phyloP scores from a whole-genome alignment of 2,888 invertebrate species.

The Drosophila melanosoma region DNA sequence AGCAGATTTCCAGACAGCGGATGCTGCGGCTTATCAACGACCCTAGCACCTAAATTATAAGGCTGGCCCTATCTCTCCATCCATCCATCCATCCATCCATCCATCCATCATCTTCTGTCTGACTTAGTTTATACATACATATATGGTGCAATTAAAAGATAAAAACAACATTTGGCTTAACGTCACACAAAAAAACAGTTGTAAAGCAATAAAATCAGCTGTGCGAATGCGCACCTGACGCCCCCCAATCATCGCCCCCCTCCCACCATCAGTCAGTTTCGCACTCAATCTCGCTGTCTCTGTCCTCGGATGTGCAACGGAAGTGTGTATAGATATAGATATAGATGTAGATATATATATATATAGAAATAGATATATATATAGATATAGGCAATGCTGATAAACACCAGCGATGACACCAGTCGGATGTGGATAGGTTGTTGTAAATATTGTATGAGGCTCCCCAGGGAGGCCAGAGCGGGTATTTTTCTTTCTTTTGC shows the following conservation, averaged over 20 bases:
- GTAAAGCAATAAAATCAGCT: constrained; percentile 66
- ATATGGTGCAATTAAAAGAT: constrained; percentile 55
- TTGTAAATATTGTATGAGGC: constrained; percentile 4
- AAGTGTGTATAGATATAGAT: constrained; percentile 74
- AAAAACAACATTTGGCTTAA: neutral
- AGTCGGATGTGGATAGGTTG: neutral
- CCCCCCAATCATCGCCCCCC: constrained; percentile 25
- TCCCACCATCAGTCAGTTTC: neutral
- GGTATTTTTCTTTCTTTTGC: neutral
- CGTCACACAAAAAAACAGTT: constrained; percentile 47
- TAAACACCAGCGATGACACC: constrained; percentile 18
- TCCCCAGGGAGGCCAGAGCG: constrained; percentile 8
- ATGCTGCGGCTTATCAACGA: constrained; percentile 71
- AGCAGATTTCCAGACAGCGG: constrained; percentile 49
- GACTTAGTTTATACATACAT: constrained; percentile 14
- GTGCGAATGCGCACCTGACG: constrained; percentile 34
- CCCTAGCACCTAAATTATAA: constrained; percentile 34
- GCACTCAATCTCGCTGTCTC: constrained; percentile 2
- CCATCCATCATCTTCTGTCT: constrained; percentile 18
- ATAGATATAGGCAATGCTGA: neutral
- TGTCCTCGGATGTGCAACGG: constrained; percentile 72
- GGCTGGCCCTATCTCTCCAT: constrained; percentile 44
- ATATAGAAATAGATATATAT: neutral
- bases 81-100: constrained; percentile 19
- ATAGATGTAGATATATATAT: neutral